Percentiles rank a stretch among this genome's conserved stretches.
These are phyloP conservation scores for Cataglyphis livida DNA, from an alignment of 2,888 invertebrate genomes.

Conservation along the genomic window DNA sequence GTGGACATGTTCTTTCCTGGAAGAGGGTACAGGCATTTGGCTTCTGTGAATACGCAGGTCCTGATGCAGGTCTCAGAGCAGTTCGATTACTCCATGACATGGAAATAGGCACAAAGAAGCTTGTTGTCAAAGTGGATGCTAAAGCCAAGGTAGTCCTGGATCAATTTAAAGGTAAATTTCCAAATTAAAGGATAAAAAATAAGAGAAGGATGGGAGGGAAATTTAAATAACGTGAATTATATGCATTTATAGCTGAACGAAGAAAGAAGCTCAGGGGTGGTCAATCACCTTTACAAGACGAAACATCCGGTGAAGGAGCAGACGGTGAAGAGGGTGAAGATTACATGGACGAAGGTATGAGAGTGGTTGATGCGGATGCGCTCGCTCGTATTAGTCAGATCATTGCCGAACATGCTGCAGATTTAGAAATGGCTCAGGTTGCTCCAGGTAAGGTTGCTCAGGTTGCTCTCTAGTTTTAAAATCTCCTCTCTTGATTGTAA, in stretches of 20 bases:
- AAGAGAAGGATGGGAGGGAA: not conserved
- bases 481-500: not conserved
- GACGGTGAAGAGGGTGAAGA: constrained; percentile 87
- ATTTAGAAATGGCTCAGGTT: constrained; percentile 83
- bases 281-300: constrained; percentile 87
- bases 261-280: constrained; percentile 87
- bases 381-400: constrained; percentile 92
- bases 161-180: constrained; percentile 92
- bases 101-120: constrained; percentile 95
- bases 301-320: constrained; percentile 87
- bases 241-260: constrained; percentile 87
- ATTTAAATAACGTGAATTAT: not conserved
- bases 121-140: constrained; percentile 98
- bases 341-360: constrained; percentile 92
- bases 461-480: constrained; percentile 66
- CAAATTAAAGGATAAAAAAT: not conserved
- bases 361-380: constrained; percentile 91
- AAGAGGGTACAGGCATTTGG: constrained; percentile 99
- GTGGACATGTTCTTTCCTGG: constrained; percentile 98
- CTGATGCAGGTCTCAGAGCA: constrained; percentile 97
- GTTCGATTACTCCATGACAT: constrained; percentile 97
- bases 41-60: constrained; percentile 98
- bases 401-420: constrained; percentile 90
- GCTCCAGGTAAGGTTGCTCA: constrained; percentile 83
- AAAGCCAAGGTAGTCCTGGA: constrained; percentile 98